Conservation (phyloP, 2,797 vertebrate genomes). For the Apogon hyalosoma region DNA sequence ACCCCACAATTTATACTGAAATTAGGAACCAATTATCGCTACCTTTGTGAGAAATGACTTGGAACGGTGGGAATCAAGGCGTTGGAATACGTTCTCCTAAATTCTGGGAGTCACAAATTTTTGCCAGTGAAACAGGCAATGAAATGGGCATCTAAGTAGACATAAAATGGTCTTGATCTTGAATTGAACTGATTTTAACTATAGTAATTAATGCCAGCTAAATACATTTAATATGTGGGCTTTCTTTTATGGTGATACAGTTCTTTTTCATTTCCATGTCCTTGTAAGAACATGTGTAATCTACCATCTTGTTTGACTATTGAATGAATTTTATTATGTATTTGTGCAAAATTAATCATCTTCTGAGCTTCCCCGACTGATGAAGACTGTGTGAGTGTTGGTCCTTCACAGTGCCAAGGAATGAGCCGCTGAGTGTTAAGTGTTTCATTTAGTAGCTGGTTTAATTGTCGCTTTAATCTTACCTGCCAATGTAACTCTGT, state of each 20-base stretch:
- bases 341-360: constrained; percentile 6
- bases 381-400: not conserved
- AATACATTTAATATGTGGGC: not conserved
- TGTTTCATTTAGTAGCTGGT: constrained; percentile 12
- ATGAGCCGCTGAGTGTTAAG: not conserved
- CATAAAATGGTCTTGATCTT: too few relatives aligned
- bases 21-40: too few relatives aligned
- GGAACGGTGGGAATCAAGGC: too few relatives aligned
- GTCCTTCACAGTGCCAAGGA: constrained; percentile 4
- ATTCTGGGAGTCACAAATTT: not conserved
- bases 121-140: too few relatives aligned
- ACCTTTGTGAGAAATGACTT: too few relatives aligned
- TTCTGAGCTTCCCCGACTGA: constrained; percentile 1
- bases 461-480: constrained; percentile 24
- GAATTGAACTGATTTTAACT: too few relatives aligned
- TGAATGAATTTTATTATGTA: constrained; percentile 7
- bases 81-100: not conserved
- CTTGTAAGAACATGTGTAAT: not conserved
- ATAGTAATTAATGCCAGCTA: constrained; percentile 14
- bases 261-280: constrained; percentile 19
- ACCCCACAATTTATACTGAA: too few relatives aligned
- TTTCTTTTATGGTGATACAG: not conserved
- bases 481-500: constrained; percentile 85
- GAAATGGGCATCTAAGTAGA: too few relatives aligned
- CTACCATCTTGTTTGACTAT: not conserved